Conservation (phyloP, 35 echinoderm and acorn worm genomes). For the Heliocidaris tuberculata region DNA sequence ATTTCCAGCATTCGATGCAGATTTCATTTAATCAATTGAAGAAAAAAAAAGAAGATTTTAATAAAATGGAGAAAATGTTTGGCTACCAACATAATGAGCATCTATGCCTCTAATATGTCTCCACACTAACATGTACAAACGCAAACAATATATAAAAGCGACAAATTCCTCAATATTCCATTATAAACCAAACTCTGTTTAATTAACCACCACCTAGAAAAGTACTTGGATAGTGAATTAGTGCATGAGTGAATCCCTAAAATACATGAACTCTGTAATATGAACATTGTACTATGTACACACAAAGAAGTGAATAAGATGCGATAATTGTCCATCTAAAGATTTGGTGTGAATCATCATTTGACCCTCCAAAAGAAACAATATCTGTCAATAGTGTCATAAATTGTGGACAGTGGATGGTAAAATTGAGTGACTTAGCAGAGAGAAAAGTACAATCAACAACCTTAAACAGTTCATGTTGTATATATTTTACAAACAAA, state of each 20-base stretch:
- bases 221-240: constrained; percentile 17
- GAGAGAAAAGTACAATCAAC: neutral
- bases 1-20: neutral
- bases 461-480: neutral
- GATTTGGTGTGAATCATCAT: neutral
- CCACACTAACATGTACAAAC: constrained; percentile 5
- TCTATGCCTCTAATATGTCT: neutral
- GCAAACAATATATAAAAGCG: constrained; percentile 10
- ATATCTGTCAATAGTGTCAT: neutral
- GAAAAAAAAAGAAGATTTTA: neutral
- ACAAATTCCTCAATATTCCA: neutral
- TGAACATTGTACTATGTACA: neutral
- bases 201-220: neutral
- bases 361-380: neutral
- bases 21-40: neutral
- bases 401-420: neutral
- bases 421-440: neutral
- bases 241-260: neutral
- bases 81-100: neutral
- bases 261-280: neutral
- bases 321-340: neutral
- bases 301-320: neutral
- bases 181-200: neutral
- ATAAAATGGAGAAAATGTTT: neutral
- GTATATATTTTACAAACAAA: neutral